Evolutionary conservation across 2,888 invertebrate genomes (phyloP).

Genomic region (Sarcophaga caerulescens): DNA sequence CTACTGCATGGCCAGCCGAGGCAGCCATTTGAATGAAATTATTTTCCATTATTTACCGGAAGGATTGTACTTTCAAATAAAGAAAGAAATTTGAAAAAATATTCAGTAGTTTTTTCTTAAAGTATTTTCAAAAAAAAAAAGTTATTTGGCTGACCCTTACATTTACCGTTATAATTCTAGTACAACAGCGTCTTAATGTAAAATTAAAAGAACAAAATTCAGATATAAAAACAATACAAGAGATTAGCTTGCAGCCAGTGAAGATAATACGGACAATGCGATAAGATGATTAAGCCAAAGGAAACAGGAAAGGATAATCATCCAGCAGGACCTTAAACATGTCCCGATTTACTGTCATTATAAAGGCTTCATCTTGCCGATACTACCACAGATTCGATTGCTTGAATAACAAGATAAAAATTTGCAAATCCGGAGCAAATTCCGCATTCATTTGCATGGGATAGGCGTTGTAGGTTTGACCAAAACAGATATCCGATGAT

Average conservation of each 20-base stretch:
- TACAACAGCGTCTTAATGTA: slow-evolving; percentile 4
- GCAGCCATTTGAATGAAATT: too few species aligned
- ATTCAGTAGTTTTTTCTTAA: too few species aligned
- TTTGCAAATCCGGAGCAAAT: slow-evolving; percentile 69
- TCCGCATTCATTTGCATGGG: slow-evolving; percentile 69
- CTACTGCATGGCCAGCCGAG: too few species aligned
- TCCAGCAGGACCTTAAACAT: slow-evolving; percentile 74
- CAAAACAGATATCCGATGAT: slow-evolving; percentile 75
- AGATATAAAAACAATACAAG: slow-evolving; percentile 33
- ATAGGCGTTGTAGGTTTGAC: slow-evolving; percentile 70
- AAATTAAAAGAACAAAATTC: slow-evolving; percentile 47
- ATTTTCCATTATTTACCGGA: too few species aligned
- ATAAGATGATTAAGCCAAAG: slow-evolving; percentile 74
- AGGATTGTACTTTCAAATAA: too few species aligned
- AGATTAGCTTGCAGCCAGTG: slow-evolving; percentile 26
- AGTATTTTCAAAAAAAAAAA: too few species aligned
- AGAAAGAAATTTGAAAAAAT: too few species aligned
- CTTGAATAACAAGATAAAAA: slow-evolving; percentile 71
- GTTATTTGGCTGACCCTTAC: too few species aligned
- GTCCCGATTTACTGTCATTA: slow-evolving; percentile 70
- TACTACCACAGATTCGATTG: slow-evolving; percentile 75
- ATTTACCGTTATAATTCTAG: not conserved
- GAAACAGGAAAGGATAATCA: slow-evolving; percentile 74
- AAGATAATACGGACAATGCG: slow-evolving; percentile 74
- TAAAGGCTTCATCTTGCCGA: slow-evolving; percentile 76